Percentiles rank a stretch among this genome's conserved stretches.
These are phyloP conservation scores for Anolis apletophallus DNA, from an alignment of 2,797 vertebrate species.

Conservation along the genomic window DNA sequence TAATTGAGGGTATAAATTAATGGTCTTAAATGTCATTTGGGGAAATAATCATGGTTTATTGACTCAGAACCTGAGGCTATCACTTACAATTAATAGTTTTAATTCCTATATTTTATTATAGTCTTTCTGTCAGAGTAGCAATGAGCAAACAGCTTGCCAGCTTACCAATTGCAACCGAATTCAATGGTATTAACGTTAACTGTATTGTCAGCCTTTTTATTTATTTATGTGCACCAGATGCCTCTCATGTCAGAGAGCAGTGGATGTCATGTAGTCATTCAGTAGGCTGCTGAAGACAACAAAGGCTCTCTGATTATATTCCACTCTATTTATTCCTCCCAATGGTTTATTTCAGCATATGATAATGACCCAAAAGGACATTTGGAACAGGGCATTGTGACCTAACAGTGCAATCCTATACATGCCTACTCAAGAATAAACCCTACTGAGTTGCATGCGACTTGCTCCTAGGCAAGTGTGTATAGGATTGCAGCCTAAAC, in stretches of 20 bases:
- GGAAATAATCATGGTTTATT: constrained; percentile 42
- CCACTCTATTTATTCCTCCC: constrained; percentile 64
- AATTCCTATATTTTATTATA: constrained; percentile 68
- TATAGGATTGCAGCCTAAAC: constrained; percentile 14
- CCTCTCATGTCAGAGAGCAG: constrained; percentile 80
- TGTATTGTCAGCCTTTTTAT: constrained; percentile 80
- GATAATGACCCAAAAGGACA: constrained; percentile 51
- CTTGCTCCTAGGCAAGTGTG: not conserved
- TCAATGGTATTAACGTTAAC: constrained; percentile 72
- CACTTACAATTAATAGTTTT: constrained; percentile 66
- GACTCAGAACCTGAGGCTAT: constrained; percentile 60
- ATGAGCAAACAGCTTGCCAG: constrained; percentile 72
- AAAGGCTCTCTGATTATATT: constrained; percentile 81
- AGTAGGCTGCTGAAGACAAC: constrained; percentile 79
- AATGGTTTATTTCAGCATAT: constrained; percentile 56
- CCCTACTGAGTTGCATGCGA: not conserved
- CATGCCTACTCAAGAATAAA: constrained; percentile 11
- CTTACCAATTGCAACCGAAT: constrained; percentile 79
- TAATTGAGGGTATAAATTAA: constrained; percentile 49
- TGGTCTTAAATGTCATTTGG: constrained; percentile 57
- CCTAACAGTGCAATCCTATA: not conserved
- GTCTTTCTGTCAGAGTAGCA: constrained; percentile 63
- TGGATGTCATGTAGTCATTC: constrained; percentile 77
- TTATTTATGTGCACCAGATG: constrained; percentile 92
- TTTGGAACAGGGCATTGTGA: constrained; percentile 26